Conservation (phyloP, 2,113 vertebrate species). For the Chaetura pelagica region DNA sequence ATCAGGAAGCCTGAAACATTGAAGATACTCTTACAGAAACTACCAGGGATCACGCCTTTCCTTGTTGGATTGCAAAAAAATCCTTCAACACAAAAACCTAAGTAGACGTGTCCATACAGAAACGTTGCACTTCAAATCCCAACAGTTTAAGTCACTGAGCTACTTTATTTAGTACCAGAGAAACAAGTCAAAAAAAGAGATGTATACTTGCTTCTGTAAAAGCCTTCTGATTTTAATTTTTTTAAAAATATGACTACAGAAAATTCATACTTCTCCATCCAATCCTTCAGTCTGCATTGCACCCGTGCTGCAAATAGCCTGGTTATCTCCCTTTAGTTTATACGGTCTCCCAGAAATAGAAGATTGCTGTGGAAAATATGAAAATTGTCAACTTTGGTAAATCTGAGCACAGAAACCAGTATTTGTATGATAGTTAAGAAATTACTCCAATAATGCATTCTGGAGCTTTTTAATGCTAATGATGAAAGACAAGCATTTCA, state of each 20-base stretch:
- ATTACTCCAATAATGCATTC: slow-evolving; percentile 63
- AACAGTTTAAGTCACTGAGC: not conserved
- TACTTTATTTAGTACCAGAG: not conserved
- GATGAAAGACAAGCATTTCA: slow-evolving; percentile 68
- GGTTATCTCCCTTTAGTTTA: slow-evolving; percentile 32
- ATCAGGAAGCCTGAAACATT: not conserved
- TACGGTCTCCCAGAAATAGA: slow-evolving; percentile 16
- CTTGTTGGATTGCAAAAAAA: not conserved
- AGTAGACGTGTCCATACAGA: not conserved
- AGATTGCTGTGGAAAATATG: slow-evolving; percentile 61
- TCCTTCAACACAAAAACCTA: not conserved
- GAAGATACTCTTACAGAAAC: not conserved
- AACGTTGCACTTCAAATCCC: not conserved
- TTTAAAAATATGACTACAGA: not conserved
- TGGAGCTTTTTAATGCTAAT: slow-evolving; percentile 57
- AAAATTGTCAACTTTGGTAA: slow-evolving; percentile 64
- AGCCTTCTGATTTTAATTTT: not conserved
- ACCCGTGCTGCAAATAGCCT: not conserved
- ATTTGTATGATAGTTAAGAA: slow-evolving; percentile 60
- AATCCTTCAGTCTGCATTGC: not conserved
- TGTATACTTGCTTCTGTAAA: not conserved
- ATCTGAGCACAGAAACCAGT: slow-evolving; percentile 32
- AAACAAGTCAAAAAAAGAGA: slow-evolving; percentile 1
- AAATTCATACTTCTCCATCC: not conserved
- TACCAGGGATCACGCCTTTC: not conserved